These are phyloP conservation scores for Castor canadensis DNA, from an alignment of 2,113 vertebrate species.

Conservation along the genomic window DNA sequence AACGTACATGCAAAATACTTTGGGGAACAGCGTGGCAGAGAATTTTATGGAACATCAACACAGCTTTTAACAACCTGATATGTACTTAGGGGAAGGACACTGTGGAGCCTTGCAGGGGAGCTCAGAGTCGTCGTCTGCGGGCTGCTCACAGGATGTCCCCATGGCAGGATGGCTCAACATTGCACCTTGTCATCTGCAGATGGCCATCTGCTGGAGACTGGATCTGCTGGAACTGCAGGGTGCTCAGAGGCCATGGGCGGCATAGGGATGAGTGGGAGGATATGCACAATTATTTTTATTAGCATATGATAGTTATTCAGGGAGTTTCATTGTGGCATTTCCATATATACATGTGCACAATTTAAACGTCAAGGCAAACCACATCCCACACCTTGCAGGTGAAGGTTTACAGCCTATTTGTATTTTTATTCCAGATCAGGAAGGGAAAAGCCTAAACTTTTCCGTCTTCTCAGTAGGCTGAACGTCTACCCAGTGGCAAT, in stretches of 20 bases:
- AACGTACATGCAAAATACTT: background rate
- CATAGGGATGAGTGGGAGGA: no score
- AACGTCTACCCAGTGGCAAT: slow-evolving; percentile 51
- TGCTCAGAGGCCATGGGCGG: no score
- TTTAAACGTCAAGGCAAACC: background rate
- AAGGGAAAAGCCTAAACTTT: background rate
- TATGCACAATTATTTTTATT: no score
- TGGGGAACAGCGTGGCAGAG: background rate
- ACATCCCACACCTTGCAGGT: background rate
- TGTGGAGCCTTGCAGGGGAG: no score
- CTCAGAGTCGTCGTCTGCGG: no score
- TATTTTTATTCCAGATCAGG: background rate
- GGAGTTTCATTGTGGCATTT: no score
- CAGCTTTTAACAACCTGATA: background rate
- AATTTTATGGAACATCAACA: background rate
- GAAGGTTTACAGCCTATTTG: background rate
- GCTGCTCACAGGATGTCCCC: background rate
- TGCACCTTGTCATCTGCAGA: fast-evolving
- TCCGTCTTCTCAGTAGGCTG: slow-evolving; percentile 43
- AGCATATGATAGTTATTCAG: no score
- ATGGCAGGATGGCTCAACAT: background rate
- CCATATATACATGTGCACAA: no score
- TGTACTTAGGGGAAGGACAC: fast-evolving
- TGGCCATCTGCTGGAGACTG: fast-evolving
- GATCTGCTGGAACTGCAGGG: no score